phyloP scores from a whole-genome alignment of 2,797 vertebrate genomes.

The Leptoclinus maculatus region DNA sequence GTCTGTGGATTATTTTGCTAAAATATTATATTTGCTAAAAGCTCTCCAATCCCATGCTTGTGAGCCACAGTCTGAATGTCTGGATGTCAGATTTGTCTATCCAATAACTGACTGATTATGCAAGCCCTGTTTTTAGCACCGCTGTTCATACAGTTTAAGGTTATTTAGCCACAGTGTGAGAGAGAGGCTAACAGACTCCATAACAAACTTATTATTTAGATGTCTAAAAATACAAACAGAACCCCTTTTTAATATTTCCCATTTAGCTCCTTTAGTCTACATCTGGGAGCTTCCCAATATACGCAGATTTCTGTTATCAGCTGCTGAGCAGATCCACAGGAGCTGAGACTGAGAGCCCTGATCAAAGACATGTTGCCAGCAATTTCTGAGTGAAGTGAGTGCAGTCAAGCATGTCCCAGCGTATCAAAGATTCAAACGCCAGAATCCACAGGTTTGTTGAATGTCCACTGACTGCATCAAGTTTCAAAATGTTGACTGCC shows the following conservation, averaged over 20 bases:
- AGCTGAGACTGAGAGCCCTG: constrained; percentile 21
- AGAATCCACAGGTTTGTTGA: constrained; percentile 8
- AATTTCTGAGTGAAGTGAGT: constrained; percentile 24
- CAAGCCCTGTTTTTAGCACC: constrained; percentile 5
- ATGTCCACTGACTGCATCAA: constrained; percentile 3
- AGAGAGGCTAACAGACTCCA: constrained; percentile 14
- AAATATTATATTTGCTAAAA: not conserved
- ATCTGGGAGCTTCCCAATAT: constrained; percentile 31
- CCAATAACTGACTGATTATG: not conserved
- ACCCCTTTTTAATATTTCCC: constrained; percentile 3
- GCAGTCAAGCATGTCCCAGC: constrained; percentile 2
- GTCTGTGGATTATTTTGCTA: constrained; percentile 37
- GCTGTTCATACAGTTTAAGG: constrained; percentile 16
- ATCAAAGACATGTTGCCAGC: constrained; percentile 43
- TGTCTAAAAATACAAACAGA: constrained; percentile 34
- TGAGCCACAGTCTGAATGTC: constrained; percentile 15
- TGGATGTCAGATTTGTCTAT: not conserved
- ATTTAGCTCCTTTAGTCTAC: constrained; percentile 20
- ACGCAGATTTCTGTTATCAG: constrained; percentile 33
- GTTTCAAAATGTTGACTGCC: not conserved
- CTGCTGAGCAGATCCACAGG: constrained; percentile 39
- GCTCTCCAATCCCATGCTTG: not conserved
- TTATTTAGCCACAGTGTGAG: constrained; percentile 22
- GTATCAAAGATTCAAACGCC: constrained; percentile 8
- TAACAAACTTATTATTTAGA: constrained; percentile 13